Conservation (phyloP, 2,797 vertebrate genomes). For the Anas flavirostris region DNA sequence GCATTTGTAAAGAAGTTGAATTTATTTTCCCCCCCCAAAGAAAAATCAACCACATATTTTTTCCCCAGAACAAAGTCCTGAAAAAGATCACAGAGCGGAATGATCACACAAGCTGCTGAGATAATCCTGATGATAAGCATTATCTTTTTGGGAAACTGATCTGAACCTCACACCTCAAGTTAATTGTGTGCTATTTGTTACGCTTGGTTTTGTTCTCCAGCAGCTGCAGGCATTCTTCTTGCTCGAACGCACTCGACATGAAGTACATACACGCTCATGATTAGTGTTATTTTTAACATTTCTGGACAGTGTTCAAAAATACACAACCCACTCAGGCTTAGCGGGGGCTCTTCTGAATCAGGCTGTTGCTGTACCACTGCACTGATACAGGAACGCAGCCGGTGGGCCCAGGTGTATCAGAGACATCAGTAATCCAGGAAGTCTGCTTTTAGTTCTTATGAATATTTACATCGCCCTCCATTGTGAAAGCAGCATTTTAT, state of each 20-base stretch:
- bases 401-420: neutral
- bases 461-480: neutral
- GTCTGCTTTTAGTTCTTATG: neutral
- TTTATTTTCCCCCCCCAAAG: neutral
- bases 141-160: constrained; percentile 30
- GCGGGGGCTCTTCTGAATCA: neutral
- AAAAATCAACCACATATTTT: constrained; percentile 5
- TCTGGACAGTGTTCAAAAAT: constrained; percentile 45
- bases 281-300: constrained; percentile 69
- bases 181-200: constrained; percentile 54
- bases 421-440: neutral
- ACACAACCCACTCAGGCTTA: neutral
- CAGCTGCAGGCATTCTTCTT: constrained; percentile 66
- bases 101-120: constrained; percentile 42
- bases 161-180: neutral
- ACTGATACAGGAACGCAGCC: accelerated
- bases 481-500: neutral
- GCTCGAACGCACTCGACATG: constrained; percentile 1
- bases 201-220: constrained; percentile 27
- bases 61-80: neutral
- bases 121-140: neutral
- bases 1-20: constrained; percentile 3
- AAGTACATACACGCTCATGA: neutral
- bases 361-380: accelerated
- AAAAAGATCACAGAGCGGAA: constrained; percentile 23